Evolutionary conservation across 1,140 invertebrate genomes (phyloP).

Genomic region (Brachionus rubens): DNA sequence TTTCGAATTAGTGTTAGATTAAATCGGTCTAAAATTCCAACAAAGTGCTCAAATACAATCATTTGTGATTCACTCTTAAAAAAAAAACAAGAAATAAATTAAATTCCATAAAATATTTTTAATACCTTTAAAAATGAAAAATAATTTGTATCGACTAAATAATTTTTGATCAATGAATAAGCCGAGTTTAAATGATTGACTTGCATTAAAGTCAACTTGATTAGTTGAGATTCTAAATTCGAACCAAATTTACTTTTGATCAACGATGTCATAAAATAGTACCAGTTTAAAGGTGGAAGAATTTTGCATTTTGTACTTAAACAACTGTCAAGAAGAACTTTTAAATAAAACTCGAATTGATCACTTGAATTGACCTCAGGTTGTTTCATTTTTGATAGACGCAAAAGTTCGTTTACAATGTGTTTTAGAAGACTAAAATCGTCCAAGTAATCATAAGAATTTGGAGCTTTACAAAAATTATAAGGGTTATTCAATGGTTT

Average conservation of each 20-base stretch:
- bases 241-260: slow-evolving; percentile 33
- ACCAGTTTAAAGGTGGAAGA: slow-evolving; percentile 39
- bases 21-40: not conserved
- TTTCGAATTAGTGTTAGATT: not conserved
- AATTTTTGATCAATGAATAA: slow-evolving; percentile 33
- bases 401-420: not conserved
- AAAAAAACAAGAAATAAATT: not conserved
- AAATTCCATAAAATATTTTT: not conserved
- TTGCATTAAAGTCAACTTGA: slow-evolving; percentile 23
- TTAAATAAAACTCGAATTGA: slow-evolving; percentile 19
- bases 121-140: slow-evolving; percentile 9
- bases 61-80: not conserved
- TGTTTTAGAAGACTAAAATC: slow-evolving; percentile 25
- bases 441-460: slow-evolving; percentile 30
- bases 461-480: slow-evolving; percentile 14
- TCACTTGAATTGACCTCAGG: not conserved
- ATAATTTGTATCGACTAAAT: slow-evolving; percentile 28
- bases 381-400: not conserved
- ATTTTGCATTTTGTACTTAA: slow-evolving; percentile 11
- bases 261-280: slow-evolving; percentile 20
- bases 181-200: slow-evolving; percentile 28
- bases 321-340: slow-evolving; percentile 12
- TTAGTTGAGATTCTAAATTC: slow-evolving; percentile 2
- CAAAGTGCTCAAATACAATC: not conserved
- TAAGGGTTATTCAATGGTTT: not conserved